Evolutionary conservation across 2,113 vertebrate genomes (phyloP), one percentile per base, ranked within the genome.

Genomic region (Nanorana parkeri): DNA sequence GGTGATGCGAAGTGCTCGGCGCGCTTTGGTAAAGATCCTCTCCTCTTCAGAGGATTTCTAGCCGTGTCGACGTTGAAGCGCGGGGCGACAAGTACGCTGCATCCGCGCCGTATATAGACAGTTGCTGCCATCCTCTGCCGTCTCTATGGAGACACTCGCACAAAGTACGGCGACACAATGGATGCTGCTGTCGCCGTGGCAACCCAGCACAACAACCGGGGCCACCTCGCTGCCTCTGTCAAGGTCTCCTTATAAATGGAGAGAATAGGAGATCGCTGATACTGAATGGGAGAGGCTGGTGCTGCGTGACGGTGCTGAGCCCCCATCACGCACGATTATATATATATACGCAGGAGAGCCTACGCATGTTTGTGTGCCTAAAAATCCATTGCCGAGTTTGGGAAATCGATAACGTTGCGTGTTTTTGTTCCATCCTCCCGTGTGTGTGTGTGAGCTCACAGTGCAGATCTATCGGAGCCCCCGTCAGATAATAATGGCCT

Each of bases 71-170:
- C n/a, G n/a, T n/a, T n/a, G n/a, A n/a, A 5, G 32, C 32, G 5
- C 32, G 32, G 32, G 41, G 41, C 41, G 41, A 47, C 13, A 10
- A 2, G 41, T 13, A 10, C 54, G 10, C 29, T 66, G 26, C 66
- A 26, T 52, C 61, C 17, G 7, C 60, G 19, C 61, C 47, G 26
- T 74, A 81, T 66, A 66, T 24, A 54, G 66, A 56, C 67, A 47
- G 19, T 54, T 72, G 32, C 32, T 28, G 64, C 47, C 60, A 73
- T 65, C 69, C 54, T 64, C 64, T 66, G 20, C 60, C 26, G 63
- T 82, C 80, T 82, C 80, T 82, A 82, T 82, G 80, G 80, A 64
- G 80, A 82, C 80, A 67, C 80, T 29, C 51, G 68, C 61, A 73
- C 56, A 21, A 66, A 81, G 80, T 66, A 64, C 60, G 41, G 60